Percentiles rank a stretch among this genome's conserved stretches.
Evolutionary conservation across 2,888 invertebrate genomes (phyloP).

Genomic region (Acanthosoma haemorrhoidale): DNA sequence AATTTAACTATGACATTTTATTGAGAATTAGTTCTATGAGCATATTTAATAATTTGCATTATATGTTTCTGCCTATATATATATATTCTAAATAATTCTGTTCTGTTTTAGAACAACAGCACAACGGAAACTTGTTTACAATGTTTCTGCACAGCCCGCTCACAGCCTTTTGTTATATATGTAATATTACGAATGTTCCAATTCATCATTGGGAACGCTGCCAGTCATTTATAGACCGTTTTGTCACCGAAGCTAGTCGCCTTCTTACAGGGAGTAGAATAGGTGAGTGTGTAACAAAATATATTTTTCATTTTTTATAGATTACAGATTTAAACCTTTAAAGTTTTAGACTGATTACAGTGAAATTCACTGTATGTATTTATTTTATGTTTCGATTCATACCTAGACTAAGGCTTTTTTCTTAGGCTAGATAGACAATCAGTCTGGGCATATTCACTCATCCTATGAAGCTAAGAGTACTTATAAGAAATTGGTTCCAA

Average conservation of each 20-base stretch:
- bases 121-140: constrained; percentile 89
- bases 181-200: constrained; percentile 78
- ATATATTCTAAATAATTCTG: no score
- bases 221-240: constrained; percentile 79
- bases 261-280: constrained; percentile 75
- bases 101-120: constrained; percentile 62
- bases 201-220: constrained; percentile 87
- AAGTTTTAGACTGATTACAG: no score
- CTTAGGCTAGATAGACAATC: no score
- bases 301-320: not conserved
- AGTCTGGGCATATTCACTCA: no score
- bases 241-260: constrained; percentile 81
- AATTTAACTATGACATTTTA: not conserved
- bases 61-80: no score
- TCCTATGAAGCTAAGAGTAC: no score
- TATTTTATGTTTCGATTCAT: no score
- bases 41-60: no score
- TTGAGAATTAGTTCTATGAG: no score
- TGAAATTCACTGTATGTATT: no score
- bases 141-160: constrained; percentile 92
- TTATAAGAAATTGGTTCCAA: no score
- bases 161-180: constrained; percentile 85
- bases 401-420: no score
- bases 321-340: not conserved
- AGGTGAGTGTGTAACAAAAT: constrained; percentile 50